Conservation (phyloP, 1,140 invertebrate genomes). For the Pseudomyrmex dendroicus region DNA sequence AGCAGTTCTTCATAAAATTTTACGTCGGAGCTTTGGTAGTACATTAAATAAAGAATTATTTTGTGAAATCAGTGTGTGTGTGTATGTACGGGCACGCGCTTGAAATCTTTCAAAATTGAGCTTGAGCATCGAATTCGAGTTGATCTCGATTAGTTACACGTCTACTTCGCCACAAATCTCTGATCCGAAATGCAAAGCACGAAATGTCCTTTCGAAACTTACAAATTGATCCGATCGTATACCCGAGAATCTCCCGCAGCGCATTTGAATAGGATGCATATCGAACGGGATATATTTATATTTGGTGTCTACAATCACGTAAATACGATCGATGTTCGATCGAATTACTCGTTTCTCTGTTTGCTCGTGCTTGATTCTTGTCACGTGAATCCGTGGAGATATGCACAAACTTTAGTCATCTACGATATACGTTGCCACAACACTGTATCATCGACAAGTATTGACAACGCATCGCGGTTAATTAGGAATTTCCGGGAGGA, state of each 20-base stretch:
- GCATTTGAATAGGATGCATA: slow-evolving; percentile 35
- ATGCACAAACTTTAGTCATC: slow-evolving; percentile 46
- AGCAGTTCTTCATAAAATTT: too few species aligned
- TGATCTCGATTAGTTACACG: slow-evolving; percentile 21
- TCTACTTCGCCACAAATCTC: slow-evolving; percentile 25
- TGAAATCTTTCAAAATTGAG: not conserved
- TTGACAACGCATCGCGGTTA: slow-evolving; percentile 38
- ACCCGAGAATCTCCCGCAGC: slow-evolving; percentile 16
- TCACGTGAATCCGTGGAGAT: slow-evolving; percentile 19
- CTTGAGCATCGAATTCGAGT: not conserved
- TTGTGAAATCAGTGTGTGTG: not conserved
- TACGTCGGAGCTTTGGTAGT: too few species aligned
- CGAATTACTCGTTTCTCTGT: slow-evolving; percentile 22
- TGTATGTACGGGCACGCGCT: too few species aligned
- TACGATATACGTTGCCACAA: slow-evolving; percentile 14
- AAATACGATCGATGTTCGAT: slow-evolving; percentile 44
- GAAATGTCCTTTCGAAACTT: slow-evolving; percentile 43
- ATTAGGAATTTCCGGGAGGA: slow-evolving; percentile 30
- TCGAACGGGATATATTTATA: slow-evolving; percentile 44
- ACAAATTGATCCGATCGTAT: slow-evolving; percentile 50
- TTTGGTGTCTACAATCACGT: slow-evolving; percentile 39
- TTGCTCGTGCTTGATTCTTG: slow-evolving; percentile 40
- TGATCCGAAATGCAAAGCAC: slow-evolving; percentile 48
- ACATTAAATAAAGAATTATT: not conserved
- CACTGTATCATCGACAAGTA: slow-evolving; percentile 14